These are phyloP conservation scores for Schlechtendalia chinensis DNA, from an alignment of 1,140 invertebrate species.

Conservation along the genomic window DNA sequence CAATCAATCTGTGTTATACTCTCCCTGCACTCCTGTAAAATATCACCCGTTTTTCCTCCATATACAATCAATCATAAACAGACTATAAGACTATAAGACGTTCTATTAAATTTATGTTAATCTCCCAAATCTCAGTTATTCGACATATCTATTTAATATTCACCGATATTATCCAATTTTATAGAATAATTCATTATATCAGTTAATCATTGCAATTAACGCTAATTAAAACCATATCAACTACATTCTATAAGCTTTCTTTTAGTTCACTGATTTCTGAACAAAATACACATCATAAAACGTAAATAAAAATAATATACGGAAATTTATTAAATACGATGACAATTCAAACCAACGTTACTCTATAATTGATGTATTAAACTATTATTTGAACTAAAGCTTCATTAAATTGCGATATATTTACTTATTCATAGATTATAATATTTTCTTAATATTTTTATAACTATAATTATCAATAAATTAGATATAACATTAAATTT, in stretches of 20 bases:
- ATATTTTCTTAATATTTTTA: no score
- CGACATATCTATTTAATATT: background rate
- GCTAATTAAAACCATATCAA: background rate
- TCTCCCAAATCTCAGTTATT: background rate
- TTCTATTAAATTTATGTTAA: slow-evolving; percentile 1
- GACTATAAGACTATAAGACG: no score
- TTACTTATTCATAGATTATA: no score
- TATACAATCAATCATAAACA: slow-evolving; percentile 14
- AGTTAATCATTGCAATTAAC: background rate
- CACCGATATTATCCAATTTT: background rate
- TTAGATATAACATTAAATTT: no score
- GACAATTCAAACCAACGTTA: no score
- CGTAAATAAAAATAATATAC: background rate
- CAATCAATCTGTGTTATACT: slow-evolving; percentile 4
- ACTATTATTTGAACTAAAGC: no score
- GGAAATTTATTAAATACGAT: no score
- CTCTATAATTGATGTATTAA: no score
- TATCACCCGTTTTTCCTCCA: background rate
- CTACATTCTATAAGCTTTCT: background rate
- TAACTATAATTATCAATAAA: no score
- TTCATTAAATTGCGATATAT: no score
- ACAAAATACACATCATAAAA: background rate
- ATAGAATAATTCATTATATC: background rate
- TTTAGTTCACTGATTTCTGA: background rate
- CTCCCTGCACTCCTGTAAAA: background rate